Conservation (phyloP, 1,140 invertebrate genomes). For the Carposina sasakii region DNA sequence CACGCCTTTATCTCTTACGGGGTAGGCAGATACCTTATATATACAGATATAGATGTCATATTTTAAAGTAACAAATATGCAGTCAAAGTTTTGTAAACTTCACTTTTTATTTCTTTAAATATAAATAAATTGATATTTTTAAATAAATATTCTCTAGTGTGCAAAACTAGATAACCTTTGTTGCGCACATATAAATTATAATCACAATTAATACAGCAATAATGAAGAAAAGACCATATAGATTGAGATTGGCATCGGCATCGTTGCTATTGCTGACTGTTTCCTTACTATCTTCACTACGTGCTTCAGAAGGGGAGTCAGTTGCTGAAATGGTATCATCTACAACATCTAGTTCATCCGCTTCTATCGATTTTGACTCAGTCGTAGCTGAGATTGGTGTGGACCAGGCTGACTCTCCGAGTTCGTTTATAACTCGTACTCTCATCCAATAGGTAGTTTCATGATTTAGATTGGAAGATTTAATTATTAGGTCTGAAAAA, state of each 20-base stretch:
- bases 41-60: no score
- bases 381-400: constrained; percentile 20
- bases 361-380: constrained; percentile 16
- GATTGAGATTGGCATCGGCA: constrained; percentile 23
- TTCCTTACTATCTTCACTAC: constrained; percentile 5
- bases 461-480: constrained; percentile 25
- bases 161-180: no score
- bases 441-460: constrained; percentile 39
- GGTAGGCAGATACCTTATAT: no score
- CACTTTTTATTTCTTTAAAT: no score
- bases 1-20: no score
- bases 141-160: no score
- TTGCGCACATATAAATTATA: constrained; percentile 41
- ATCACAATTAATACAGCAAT: constrained; percentile 38
- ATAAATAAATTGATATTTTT: no score
- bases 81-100: no score
- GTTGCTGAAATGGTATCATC: no score
- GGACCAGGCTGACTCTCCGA: constrained; percentile 40
- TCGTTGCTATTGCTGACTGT: constrained; percentile 1
- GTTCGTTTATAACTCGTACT: constrained; percentile 31
- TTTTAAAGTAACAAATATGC: no score
- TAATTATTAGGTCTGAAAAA: constrained; percentile 24
- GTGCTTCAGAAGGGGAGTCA: no score
- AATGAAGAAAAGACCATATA: constrained; percentile 49
- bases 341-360: constrained; percentile 15